Conservation (phyloP, 2,888 invertebrate species). For the Limnephilus lunatus region DNA sequence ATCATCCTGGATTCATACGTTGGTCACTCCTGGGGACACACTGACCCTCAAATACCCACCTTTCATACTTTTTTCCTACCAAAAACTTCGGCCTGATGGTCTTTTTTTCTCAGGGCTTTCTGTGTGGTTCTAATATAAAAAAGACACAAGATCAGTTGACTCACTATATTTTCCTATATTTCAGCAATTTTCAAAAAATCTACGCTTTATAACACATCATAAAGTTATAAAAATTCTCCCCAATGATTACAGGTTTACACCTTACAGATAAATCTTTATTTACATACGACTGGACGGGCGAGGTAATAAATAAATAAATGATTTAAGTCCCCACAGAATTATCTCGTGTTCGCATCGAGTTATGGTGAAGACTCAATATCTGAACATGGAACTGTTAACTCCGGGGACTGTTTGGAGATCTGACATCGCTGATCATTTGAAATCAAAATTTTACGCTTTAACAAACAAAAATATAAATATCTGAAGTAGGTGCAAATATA, state of each 20-base stretch:
- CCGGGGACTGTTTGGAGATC: slow-evolving; percentile 27
- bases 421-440: background rate
- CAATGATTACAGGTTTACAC: slow-evolving; percentile 30
- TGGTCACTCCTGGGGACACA: no score
- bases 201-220: background rate
- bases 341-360: slow-evolving; percentile 32
- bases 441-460: background rate
- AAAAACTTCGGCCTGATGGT: no score
- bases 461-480: background rate
- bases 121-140: no score
- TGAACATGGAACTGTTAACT: slow-evolving; percentile 27
- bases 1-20: no score
- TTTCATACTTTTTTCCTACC: no score
- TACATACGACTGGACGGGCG: slow-evolving; percentile 48
- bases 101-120: no score
- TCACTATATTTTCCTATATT: no score
- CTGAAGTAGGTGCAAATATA: background rate
- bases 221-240: background rate
- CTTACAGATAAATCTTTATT: slow-evolving; percentile 63
- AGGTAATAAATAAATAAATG: slow-evolving; percentile 51
- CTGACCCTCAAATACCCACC: no score
- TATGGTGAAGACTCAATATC: slow-evolving; percentile 38
- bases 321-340: slow-evolving; percentile 18
- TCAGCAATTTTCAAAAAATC: background rate
- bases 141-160: no score